Evolutionary conservation across 2,797 vertebrate species (phyloP), one percentile per base, ranked within the genome.

Genomic region (Myotis findleyi): DNA sequence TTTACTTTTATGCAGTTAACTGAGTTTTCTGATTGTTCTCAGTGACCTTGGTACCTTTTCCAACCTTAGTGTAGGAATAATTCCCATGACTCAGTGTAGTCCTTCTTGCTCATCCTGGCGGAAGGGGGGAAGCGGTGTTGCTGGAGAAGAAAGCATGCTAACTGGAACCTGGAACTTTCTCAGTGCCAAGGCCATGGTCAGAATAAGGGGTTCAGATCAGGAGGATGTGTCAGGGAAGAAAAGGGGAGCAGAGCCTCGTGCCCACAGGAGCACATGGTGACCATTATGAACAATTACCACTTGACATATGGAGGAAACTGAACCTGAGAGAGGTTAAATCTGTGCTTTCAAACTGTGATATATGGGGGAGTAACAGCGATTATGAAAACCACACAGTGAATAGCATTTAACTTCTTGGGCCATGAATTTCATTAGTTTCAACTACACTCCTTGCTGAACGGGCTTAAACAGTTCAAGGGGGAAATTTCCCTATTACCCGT

Each of bases 371-470:
- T 33, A 11, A 30, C 25, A 66, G 38, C 27, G 27, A 59, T 87
- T 95, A 66, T 57, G 59, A 47, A 71, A 95, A 72, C 17, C 11
- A 36, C 20, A 83, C 0, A 18, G n/a, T 55, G 20, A 71, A 53
- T 55, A 80, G 53, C 33, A 64, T 3, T 5, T 84, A 81, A 87
- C 21, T 76, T 89, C 80, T 51, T 72, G 82, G 81, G 47, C 30
- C n/a, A 7, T 87, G 76, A 95, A 80, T 95, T 77, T 85, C 47
- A 90, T 8, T 89, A 59, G 18, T 36, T 47, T 90, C 41, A 53
- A 27, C 91, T 75, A 5, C 68, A 33, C 38, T 89, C 17, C 72
- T 55, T 95, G 88, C 66, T 55, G 72, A 59, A 91, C 0, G 33
- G 64, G 6, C n/a, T 89, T 82, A 36, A 91, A 73, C 18, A 76